Percentiles rank a stretch among this genome's conserved stretches.
Evolutionary conservation across 1,140 invertebrate genomes (phyloP).

Genomic region (Papilio aristodemus): DNA sequence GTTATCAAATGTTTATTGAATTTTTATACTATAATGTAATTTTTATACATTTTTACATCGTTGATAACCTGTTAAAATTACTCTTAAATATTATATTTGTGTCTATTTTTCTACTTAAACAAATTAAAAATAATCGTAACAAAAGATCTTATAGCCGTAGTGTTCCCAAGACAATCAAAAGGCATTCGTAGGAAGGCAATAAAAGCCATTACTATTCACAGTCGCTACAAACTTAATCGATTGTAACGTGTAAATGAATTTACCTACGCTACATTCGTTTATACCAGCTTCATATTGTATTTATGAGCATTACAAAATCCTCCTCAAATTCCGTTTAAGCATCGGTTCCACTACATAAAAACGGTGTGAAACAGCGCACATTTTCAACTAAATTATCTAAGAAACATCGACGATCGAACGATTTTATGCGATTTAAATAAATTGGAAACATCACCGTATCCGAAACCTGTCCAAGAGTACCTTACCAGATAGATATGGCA

Average conservation of each 20-base stretch:
- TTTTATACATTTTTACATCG: too few relatives aligned
- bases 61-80: not conserved
- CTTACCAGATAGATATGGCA: slow-evolving; percentile 22
- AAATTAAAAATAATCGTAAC: not conserved
- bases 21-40: not conserved
- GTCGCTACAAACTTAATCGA: slow-evolving; percentile 30
- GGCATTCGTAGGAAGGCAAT: slow-evolving; percentile 7
- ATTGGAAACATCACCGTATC: slow-evolving; percentile 30
- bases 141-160: not conserved
- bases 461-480: slow-evolving; percentile 29
- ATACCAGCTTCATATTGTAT: slow-evolving; percentile 17
- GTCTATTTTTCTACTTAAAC: not conserved
- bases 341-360: slow-evolving; percentile 29
- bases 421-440: slow-evolving; percentile 26
- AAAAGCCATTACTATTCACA: slow-evolving; percentile 28
- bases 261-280: slow-evolving; percentile 35
- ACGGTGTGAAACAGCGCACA: slow-evolving; percentile 4
- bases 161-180: slow-evolving; percentile 1
- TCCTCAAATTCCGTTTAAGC: slow-evolving; percentile 19
- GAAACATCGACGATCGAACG: slow-evolving; percentile 2
- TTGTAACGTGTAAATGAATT: slow-evolving; percentile 34
- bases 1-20: not conserved
- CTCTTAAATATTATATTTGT: too few relatives aligned
- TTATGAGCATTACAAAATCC: slow-evolving; percentile 6
- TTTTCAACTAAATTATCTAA: slow-evolving; percentile 6